phyloP scores from a whole-genome alignment of 2,797 vertebrate genomes.

The Helicolenus hilgendorfi region DNA sequence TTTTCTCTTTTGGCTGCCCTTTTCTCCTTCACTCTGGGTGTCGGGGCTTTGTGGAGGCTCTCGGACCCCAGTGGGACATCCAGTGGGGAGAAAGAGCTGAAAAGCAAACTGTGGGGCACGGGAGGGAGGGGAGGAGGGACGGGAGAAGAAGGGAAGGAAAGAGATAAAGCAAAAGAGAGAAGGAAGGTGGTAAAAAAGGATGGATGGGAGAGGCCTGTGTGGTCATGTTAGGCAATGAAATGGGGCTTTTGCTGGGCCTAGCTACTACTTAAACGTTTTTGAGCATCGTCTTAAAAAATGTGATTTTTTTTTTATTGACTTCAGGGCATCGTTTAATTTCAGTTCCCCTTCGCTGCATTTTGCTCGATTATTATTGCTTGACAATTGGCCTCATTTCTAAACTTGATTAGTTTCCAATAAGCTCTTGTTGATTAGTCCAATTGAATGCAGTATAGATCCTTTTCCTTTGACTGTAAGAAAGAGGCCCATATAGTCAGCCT shows the following conservation, averaged over 20 bases:
- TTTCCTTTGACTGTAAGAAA: neutral
- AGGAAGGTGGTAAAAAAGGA: neutral
- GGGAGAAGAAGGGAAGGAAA: neutral
- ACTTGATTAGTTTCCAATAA: slow-evolving; percentile 1
- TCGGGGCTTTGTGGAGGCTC: slow-evolving; percentile 79
- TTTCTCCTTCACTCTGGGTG: slow-evolving; percentile 78
- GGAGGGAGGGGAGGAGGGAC: slow-evolving; percentile 29
- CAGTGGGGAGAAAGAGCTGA: slow-evolving; percentile 56
- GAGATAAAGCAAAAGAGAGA: neutral
- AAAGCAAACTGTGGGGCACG: slow-evolving; percentile 73
- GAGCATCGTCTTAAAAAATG: neutral
- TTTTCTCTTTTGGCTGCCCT: slow-evolving; percentile 69
- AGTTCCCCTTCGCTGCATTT: neutral
- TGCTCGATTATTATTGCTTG: neutral
- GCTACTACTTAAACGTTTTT: neutral
- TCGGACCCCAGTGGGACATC: slow-evolving; percentile 73
- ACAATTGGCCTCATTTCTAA: neutral
- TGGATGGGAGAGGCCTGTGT: neutral
- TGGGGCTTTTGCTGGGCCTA: neutral
- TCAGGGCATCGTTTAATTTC: neutral
- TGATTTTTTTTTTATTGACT: neutral
- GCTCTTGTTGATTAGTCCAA: neutral
- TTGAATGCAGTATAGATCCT: neutral
- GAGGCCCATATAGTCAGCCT: neutral
- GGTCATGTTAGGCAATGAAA: neutral